Percentiles rank a stretch among this genome's conserved stretches.
Evolutionary conservation across 2,888 invertebrate genomes (phyloP).

Genomic region (Amiota communis): DNA sequence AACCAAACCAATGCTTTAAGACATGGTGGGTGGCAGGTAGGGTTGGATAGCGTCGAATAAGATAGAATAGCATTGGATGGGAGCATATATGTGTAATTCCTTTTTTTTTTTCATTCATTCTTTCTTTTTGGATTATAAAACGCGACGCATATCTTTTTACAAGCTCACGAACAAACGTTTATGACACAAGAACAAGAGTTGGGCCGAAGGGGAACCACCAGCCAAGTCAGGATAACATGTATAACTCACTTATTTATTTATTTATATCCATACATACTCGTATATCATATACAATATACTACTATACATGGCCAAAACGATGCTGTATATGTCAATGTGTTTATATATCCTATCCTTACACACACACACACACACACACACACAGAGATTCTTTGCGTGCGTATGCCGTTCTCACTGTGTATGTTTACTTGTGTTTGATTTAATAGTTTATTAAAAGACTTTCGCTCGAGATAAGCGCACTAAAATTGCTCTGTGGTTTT

Average conservation of each 20-base stretch:
- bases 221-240: slow-evolving; percentile 15
- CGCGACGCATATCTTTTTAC: slow-evolving; percentile 22
- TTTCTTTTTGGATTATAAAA: slow-evolving; percentile 25
- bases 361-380: too few species aligned
- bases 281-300: slow-evolving; percentile 8
- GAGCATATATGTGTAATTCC: too few species aligned
- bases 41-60: too few species aligned
- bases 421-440: slow-evolving; percentile 61
- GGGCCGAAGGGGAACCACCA: too few species aligned
- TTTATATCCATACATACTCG: not conserved
- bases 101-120: too few species aligned
- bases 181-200: not conserved
- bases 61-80: too few species aligned
- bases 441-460: slow-evolving; percentile 60
- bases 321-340: slow-evolving; percentile 29
- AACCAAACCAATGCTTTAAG: too few species aligned
- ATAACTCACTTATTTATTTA: slow-evolving; percentile 17
- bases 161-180: not conserved
- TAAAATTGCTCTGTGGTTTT: slow-evolving; percentile 43
- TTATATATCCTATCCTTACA: not conserved
- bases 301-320: slow-evolving; percentile 27
- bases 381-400: too few species aligned
- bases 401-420: too few species aligned
- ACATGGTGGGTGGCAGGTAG: too few species aligned
- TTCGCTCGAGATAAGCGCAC: slow-evolving; percentile 51